phyloP scores from a whole-genome alignment of 2,888 invertebrate species.

The Lepetodrilus schrolli region DNA sequence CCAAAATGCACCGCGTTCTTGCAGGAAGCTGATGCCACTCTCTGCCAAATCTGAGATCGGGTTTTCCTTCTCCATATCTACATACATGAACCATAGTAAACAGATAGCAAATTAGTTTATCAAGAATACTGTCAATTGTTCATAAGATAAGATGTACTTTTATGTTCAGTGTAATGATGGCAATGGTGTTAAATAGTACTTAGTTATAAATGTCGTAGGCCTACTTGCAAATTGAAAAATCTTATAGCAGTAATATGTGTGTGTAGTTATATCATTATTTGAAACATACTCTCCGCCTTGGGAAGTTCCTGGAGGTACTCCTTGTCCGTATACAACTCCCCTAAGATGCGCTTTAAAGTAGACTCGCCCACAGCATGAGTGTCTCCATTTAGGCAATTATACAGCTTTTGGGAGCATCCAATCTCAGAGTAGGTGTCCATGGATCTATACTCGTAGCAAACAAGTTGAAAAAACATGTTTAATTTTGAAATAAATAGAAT shows the following conservation, averaged over 20 bases:
- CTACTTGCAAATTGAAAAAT: not conserved
- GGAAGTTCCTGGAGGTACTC: conserved; percentile 37
- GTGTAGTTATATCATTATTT: too few relatives aligned
- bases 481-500: not conserved
- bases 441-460: conserved; percentile 39
- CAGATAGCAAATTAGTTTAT: not conserved
- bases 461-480: not conserved
- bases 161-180: too few relatives aligned
- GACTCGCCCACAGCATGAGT: conserved; percentile 25
- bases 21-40: conserved; percentile 89
- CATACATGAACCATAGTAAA: not conserved
- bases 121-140: too few relatives aligned
- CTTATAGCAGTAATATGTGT: not conserved
- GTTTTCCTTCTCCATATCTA: not conserved
- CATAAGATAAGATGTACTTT: too few relatives aligned
- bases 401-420: not conserved
- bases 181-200: too few relatives aligned
- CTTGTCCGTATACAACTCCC: conserved; percentile 36
- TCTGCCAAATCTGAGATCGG: conserved; percentile 75
- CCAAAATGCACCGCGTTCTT: conserved; percentile 91
- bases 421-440: conserved; percentile 29
- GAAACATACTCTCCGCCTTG: conserved; percentile 27
- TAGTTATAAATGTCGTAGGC: too few relatives aligned
- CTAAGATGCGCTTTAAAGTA: conserved; percentile 35
- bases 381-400: not conserved